Evolutionary conservation across 2,797 vertebrate species (phyloP).

Genomic region (Oceanodroma leucorhoa): DNA sequence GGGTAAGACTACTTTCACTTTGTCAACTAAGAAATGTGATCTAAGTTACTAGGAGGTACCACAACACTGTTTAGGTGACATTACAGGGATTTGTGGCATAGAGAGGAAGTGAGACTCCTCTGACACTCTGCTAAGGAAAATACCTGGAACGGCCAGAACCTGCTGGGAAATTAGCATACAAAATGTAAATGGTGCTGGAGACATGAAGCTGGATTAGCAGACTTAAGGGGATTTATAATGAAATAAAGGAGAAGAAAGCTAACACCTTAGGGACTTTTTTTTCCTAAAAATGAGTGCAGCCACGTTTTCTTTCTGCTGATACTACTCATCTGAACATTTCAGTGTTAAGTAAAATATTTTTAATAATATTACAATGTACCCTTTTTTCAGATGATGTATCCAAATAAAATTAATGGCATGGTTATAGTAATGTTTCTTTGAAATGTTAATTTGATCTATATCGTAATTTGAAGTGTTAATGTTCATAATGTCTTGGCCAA

Average conservation of each 20-base stretch:
- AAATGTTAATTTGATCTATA: not conserved
- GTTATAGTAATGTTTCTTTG: not conserved
- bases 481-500: not conserved
- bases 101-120: not conserved
- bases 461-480: not conserved
- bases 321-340: not conserved
- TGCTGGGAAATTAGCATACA: conserved; percentile 53
- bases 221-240: conserved; percentile 51
- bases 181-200: conserved; percentile 54
- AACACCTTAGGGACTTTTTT: not conserved
- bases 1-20: not conserved
- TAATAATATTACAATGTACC: not conserved
- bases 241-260: conserved; percentile 46
- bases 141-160: conserved; percentile 8
- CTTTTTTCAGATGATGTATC: not conserved
- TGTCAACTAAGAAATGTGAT: not conserved
- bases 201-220: conserved; percentile 55
- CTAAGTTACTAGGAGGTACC: not conserved
- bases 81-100: not conserved
- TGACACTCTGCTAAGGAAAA: conserved; percentile 2
- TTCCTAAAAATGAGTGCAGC: not conserved
- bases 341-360: not conserved
- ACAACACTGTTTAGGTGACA: not conserved
- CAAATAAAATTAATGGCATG: not conserved
- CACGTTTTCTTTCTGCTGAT: not conserved